phyloP scores from a whole-genome alignment of 2,797 vertebrate species.

The Alouatta caraya region DNA sequence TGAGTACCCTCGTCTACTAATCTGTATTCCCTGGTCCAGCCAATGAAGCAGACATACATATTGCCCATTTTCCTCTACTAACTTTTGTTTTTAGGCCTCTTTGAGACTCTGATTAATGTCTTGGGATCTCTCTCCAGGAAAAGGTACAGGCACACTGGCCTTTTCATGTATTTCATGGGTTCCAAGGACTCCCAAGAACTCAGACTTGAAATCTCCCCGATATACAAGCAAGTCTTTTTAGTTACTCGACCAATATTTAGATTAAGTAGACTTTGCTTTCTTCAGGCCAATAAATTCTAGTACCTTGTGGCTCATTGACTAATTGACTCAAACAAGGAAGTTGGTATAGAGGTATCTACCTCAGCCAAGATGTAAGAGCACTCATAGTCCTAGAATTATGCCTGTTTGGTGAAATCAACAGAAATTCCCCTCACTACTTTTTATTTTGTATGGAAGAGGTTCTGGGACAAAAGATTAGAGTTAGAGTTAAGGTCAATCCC shows the following conservation, averaged over 20 bases:
- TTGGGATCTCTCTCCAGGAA: neutral
- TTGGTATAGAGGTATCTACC: neutral
- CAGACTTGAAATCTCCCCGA: neutral
- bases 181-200: neutral
- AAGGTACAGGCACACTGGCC: neutral
- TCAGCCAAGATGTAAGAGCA: neutral
- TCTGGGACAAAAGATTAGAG: neutral
- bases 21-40: neutral
- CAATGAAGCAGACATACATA: neutral
- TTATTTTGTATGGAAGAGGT: neutral
- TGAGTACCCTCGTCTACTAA: neutral
- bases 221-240: neutral
- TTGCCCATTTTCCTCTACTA: neutral
- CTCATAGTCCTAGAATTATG: neutral
- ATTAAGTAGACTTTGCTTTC: neutral
- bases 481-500: neutral
- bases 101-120: neutral
- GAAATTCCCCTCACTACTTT: neutral
- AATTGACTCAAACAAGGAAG: neutral
- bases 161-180: neutral
- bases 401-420: neutral
- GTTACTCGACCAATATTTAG: neutral
- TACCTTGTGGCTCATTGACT: neutral
- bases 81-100: neutral
- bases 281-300: neutral